Conservation (phyloP, 1,140 invertebrate species). For the Elysia chlorotica region DNA sequence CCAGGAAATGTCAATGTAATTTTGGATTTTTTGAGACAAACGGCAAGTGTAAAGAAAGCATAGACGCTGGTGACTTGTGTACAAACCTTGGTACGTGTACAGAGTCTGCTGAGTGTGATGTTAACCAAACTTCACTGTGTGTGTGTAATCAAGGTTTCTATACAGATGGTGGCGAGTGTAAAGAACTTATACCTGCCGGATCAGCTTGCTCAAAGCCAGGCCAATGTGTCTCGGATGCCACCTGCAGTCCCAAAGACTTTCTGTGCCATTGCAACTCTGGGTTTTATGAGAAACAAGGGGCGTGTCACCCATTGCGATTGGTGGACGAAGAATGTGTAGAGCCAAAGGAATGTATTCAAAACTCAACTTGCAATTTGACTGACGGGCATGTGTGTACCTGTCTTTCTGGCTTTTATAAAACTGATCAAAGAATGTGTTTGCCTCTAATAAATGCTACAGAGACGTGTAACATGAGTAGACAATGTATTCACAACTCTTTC, state of each 20-base stretch:
- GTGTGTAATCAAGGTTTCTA: conserved; percentile 20
- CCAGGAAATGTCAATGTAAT: conserved; percentile 11
- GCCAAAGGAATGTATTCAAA: conserved; percentile 12
- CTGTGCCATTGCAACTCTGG: conserved; percentile 19
- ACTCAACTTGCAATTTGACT: conserved; percentile 9
- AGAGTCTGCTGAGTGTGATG: conserved; percentile 22
- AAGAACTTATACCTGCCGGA: conserved; percentile 3
- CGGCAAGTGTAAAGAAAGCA: conserved; percentile 22
- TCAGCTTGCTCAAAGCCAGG: conserved; percentile 1
- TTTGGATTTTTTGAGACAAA: conserved; percentile 14
- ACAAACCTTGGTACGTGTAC: conserved; percentile 17
- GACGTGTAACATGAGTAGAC: conserved; percentile 9
- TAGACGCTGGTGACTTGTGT: conserved; percentile 12
- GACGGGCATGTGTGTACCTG: conserved; percentile 9
- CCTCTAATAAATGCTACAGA: background rate
- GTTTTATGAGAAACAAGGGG: conserved; percentile 3
- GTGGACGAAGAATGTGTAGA: conserved; percentile 2
- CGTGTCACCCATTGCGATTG: background rate
- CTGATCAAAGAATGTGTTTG: conserved; percentile 2
- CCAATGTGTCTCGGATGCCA: conserved; percentile 19
- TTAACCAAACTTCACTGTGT: conserved; percentile 13
- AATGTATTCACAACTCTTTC: conserved; percentile 12
- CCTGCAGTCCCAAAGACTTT: background rate
- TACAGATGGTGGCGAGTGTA: conserved; percentile 17
- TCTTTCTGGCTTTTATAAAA: conserved; percentile 8